Evolutionary conservation across 92 coral and sea anemone genomes (phyloP), one percentile per base, ranked within the genome.

Genomic region (Palythoa grandis): DNA sequence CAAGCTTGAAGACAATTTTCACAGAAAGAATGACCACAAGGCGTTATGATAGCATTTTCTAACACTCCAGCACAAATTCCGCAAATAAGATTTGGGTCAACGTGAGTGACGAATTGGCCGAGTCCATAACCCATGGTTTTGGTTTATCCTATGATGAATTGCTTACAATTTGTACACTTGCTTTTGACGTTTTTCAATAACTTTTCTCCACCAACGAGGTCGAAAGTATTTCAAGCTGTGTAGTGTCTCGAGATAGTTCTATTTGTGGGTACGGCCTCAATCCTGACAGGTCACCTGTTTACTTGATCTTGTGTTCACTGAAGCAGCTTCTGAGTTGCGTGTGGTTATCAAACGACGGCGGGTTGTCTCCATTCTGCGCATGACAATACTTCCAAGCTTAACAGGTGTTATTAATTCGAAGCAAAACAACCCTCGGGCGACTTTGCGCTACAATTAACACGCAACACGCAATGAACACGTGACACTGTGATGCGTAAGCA

Each of bases 11-110:
- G 90, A 82, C 99, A 97, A 24, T 84, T 87, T 79, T 91, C 89
- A 73, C 99, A 97, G 79, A 91, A 97, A 56, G 97, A 89, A 87
- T 97, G 99, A 29, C 99, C 98, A 72, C 99, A 97, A 71, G 95
- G 91, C 68, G 97, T 93, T 68, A 88, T 83, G 15, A 95, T 93
- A 8, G 99, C 95, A 14, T 87, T 91, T 86, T 93, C 91, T 37
- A 95, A 86, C 35, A 97, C 99, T 47, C 92, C 98, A 56, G 97
- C 95, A 79, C 99, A 97, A 53, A 97, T 93, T 29, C 97, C 99
- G 77, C 99, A 97, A 63, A 97, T 72, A 4, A 97, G 92, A 79
- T 95, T 96, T 56, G 85, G 95, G 71, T 95, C 97, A 16, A 97
- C 88, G 52, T 89, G 89, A 48, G 89, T 74, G 78, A 97, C 79